Conservation (phyloP, 2,113 vertebrate genomes). For the Eulemur macaco region DNA sequence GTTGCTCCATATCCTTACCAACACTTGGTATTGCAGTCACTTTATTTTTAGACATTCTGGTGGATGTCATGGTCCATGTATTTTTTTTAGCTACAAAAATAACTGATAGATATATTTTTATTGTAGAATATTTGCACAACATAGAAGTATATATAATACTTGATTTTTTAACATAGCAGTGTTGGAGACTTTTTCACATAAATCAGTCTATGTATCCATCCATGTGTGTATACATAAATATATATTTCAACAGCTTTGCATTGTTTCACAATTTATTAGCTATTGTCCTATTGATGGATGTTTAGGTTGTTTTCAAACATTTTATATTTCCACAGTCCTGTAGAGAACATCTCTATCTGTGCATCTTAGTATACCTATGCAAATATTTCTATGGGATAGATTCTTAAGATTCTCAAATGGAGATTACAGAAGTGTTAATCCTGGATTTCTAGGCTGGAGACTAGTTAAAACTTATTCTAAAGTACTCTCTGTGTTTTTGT, state of each 20-base stretch:
- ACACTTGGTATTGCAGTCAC: neutral
- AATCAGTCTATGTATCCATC: neutral
- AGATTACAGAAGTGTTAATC: neutral
- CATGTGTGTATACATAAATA: neutral
- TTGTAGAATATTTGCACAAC: neutral
- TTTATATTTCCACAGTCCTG: neutral
- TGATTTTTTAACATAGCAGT: neutral
- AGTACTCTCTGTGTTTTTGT: neutral
- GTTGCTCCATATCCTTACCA: neutral
- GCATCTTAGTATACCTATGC: neutral
- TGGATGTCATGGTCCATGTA: neutral
- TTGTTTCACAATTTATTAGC: neutral
- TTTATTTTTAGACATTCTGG: constrained; percentile 1
- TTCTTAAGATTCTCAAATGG: neutral
- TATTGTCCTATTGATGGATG: neutral
- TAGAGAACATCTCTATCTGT: neutral
- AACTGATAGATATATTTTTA: neutral
- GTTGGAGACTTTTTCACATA: neutral
- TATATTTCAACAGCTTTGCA: neutral
- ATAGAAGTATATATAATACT: neutral
- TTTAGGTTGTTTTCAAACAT: neutral
- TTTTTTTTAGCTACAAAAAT: neutral
- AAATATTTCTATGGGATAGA: neutral
- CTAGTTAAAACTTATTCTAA: constrained; percentile 13
- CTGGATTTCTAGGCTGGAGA: neutral